A percentile compares a stretch with the other conserved stretches of the same genome.
Conservation (phyloP, 2,797 vertebrate genomes). For the Ara ararauna region DNA sequence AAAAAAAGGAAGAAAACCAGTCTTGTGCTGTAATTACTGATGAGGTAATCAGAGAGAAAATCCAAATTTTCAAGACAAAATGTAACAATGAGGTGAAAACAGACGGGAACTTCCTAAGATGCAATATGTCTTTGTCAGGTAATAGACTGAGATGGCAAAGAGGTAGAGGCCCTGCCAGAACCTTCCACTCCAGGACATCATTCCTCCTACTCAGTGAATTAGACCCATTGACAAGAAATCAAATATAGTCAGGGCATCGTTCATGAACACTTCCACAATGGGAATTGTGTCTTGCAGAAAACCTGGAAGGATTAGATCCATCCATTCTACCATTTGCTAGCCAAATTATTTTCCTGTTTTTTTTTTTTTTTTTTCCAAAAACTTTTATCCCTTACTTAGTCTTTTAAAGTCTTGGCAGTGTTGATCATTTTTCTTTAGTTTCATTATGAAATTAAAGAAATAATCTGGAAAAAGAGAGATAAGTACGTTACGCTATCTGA, state of each 20-base stretch:
- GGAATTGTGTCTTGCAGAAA: neutral
- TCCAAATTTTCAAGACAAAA: neutral
- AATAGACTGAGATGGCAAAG: neutral
- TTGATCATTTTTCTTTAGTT: neutral
- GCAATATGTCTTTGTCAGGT: neutral
- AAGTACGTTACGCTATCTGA: neutral
- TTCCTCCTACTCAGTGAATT: neutral
- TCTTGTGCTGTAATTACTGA: neutral
- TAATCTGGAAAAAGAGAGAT: neutral
- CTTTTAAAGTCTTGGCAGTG: neutral
- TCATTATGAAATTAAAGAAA: neutral
- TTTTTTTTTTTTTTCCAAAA: neutral
- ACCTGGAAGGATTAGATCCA: neutral
- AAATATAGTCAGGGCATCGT: neutral
- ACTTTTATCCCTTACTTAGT: neutral
- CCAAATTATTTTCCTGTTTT: neutral
- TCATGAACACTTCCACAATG: neutral
- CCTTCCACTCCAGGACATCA: neutral
- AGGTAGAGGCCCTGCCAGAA: neutral
- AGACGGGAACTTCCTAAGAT: neutral
- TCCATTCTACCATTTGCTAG: neutral
- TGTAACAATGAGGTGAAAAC: neutral
- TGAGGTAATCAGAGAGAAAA: neutral
- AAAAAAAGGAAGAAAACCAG: neutral
- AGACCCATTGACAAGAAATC: neutral